phyloP scores from a whole-genome alignment of 2,888 invertebrate genomes.

The Agrochola lychnidis region DNA sequence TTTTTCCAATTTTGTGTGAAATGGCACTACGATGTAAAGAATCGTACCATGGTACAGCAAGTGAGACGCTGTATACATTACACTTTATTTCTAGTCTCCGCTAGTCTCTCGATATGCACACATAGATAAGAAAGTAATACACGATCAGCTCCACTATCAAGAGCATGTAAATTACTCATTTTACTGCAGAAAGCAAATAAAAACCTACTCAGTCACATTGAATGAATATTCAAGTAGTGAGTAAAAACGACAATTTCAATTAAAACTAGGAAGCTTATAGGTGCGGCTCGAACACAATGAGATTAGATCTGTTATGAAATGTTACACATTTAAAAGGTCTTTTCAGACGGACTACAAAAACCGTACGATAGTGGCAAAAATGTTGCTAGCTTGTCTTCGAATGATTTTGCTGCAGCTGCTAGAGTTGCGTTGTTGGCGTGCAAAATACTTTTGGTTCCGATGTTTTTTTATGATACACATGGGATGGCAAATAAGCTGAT shows the following conservation, averaged over 20 bases:
- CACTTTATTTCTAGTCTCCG: slow-evolving; percentile 32
- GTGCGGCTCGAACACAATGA: slow-evolving; percentile 66
- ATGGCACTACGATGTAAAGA: neutral
- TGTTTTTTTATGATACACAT: neutral
- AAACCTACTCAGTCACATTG: slow-evolving; percentile 30
- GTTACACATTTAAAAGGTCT: slow-evolving; percentile 62
- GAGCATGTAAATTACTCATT: slow-evolving; percentile 53
- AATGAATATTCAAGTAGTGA: slow-evolving; percentile 48
- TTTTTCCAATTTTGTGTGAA: neutral
- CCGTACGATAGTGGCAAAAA: neutral
- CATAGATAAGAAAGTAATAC: slow-evolving; percentile 44
- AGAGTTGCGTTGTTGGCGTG: neutral
- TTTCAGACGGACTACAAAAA: slow-evolving; percentile 6
- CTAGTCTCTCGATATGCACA: slow-evolving; percentile 29
- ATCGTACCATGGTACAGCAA: neutral
- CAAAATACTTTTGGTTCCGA: neutral
- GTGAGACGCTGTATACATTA: slow-evolving; percentile 20
- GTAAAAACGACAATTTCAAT: slow-evolving; percentile 68
- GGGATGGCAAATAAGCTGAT: too few relatives aligned
- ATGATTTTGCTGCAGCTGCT: neutral
- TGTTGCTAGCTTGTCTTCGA: neutral
- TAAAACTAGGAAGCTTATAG: slow-evolving; percentile 71
- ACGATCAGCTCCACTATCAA: slow-evolving; percentile 34
- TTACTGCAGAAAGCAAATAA: slow-evolving; percentile 47
- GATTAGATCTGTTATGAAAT: slow-evolving; percentile 78